These are phyloP conservation scores for Peromyscus maniculatus DNA, from an alignment of 2,113 vertebrate genomes.

Conservation along the genomic window DNA sequence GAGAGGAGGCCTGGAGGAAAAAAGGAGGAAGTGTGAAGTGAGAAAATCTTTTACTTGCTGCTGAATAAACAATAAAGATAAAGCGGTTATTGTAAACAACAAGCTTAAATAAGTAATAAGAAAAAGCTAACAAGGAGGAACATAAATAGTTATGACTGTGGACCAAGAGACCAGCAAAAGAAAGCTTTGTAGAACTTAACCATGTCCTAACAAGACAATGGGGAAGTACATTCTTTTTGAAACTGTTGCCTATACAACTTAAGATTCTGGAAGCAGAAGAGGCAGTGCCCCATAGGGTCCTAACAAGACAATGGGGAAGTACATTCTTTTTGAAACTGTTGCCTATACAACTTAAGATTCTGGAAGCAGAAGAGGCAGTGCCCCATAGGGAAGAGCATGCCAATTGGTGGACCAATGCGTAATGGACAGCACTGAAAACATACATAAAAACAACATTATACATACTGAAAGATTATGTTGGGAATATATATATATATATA, in stretches of 20 bases:
- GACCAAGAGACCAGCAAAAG: not conserved
- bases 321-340: not conserved
- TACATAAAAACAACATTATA: no score
- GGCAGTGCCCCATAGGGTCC: not conserved
- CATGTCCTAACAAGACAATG: not conserved
- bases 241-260: not conserved
- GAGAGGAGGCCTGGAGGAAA: not conserved
- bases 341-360: not conserved
- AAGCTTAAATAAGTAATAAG: not conserved
- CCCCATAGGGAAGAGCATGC: not conserved
- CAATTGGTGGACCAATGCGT: not conserved
- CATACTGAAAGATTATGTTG: not conserved
- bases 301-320: not conserved
- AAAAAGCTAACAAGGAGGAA: not conserved
- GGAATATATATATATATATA: not conserved
- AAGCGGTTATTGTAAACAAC: not conserved
- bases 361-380: not conserved
- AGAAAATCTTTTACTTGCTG: not conserved
- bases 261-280: not conserved
- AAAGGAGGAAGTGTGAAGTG: no score
- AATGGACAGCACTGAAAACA: not conserved
- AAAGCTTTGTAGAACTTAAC: not conserved
- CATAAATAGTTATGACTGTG: fast-evolving
- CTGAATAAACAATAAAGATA: not conserved
- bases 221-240: not conserved